Base-by-base conservation (phyloP, 1,140 invertebrate genomes). In the Anastrepha ludens region DNA sequence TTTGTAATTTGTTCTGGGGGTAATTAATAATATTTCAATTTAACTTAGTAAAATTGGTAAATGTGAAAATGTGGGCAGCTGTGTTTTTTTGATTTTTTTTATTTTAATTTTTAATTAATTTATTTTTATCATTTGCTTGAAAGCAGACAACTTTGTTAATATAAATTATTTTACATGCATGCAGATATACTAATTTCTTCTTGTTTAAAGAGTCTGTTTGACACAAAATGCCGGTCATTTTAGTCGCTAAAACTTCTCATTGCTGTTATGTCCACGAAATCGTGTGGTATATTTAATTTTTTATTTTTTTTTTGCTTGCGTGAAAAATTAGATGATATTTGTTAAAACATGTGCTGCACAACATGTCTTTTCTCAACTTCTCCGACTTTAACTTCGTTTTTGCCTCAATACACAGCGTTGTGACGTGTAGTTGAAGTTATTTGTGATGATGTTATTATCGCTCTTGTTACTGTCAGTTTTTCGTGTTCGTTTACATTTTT, bases 401-500 rank as follows among this genome's bases (percentile, higher is more conserved):
- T 55, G n/a, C 2, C 11, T 62, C 17, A 9, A 47, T 74, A n/a
- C 44, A 9, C 3, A 67, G 70, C 17, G 11, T 50, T 6, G 20
- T 41, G 41, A 11, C 39, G 50, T 81, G 47, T 55, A 9, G 74
- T 13, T 47, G n/a, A 44, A 44, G n/a, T 8, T 47, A 41, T 47
- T 81, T 81, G 44, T 81, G 74, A 81, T 81, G 74, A 81, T 81
- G 74, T 81, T 81, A 81, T 81, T 58, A 81, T 81, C 74, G 74
- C 47, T 15, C 74, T 55, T 55, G 74, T 81, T 81, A 20, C 47
- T 55, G 74, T 58, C 47, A 81, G 0, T 55, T 81, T 81, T 55
- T 81, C 55, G 15, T 41, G 44, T 55, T 55, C 29, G 44, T 29
- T 81, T 55, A 81, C 17, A 20, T 81, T 29, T 74, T 55, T 9